Conservation (phyloP, 1,140 invertebrate genomes). For the Diachasma alloeum region DNA sequence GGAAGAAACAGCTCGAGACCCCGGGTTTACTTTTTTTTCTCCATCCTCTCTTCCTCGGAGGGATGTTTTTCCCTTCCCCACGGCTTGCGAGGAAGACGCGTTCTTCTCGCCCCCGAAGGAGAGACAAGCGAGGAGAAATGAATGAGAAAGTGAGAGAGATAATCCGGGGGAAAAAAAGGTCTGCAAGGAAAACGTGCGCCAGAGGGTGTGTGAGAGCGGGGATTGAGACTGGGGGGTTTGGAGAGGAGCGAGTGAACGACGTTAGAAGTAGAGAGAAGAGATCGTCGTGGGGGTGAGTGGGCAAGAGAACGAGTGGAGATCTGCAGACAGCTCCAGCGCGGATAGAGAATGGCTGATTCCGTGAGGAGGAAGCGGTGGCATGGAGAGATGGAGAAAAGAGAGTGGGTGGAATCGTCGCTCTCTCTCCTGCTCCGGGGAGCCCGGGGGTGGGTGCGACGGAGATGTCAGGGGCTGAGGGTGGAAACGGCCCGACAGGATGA, state of each 20-base stretch:
- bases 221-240: neutral
- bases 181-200: neutral
- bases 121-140: constrained; percentile 5
- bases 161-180: constrained; percentile 14
- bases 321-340: constrained; percentile 47
- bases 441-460: constrained; percentile 8
- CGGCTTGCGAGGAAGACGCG: constrained; percentile 22
- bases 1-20: constrained; percentile 35
- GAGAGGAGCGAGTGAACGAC: neutral
- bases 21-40: constrained; percentile 26
- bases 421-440: constrained; percentile 1
- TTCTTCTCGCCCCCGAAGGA: neutral
- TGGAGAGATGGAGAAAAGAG: constrained; percentile 23
- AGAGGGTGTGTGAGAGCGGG: constrained; percentile 16
- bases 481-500: constrained; percentile 44
- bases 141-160: constrained; percentile 11
- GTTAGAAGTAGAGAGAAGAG: constrained; percentile 2
- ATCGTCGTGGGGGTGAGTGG: constrained; percentile 1
- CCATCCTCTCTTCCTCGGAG: neutral
- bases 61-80: constrained; percentile 30
- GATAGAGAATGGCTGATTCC: constrained; percentile 49
- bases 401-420: constrained; percentile 15
- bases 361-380: constrained; percentile 33
- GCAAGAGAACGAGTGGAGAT: constrained; percentile 43
- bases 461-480: constrained; percentile 22